Evolutionary conservation across 2,888 invertebrate genomes (phyloP).

Genomic region (Erynnis tages): DNA sequence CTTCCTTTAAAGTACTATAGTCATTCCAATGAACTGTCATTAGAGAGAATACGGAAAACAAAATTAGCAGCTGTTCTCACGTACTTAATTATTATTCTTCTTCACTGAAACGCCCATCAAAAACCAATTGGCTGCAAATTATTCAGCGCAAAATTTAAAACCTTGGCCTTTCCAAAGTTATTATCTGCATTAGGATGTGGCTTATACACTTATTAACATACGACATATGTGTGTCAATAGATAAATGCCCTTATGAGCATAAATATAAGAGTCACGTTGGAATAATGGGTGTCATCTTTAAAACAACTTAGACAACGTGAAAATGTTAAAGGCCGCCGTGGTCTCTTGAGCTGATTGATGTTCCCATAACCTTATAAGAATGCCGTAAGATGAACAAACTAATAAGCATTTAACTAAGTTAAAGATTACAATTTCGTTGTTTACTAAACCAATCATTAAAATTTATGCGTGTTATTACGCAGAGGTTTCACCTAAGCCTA

Average conservation of each 20-base stretch:
- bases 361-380: conserved; percentile 65
- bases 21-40: background rate
- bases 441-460: background rate
- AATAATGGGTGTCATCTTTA: conserved; percentile 51
- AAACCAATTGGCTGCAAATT: conserved; percentile 67
- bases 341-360: conserved; percentile 53
- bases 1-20: too few relatives aligned
- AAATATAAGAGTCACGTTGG: conserved; percentile 45
- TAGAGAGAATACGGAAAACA: background rate
- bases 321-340: conserved; percentile 60
- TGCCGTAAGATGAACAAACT: conserved; percentile 32
- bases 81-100: conserved; percentile 31
- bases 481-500: too few relatives aligned
- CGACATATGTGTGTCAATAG: conserved; percentile 32
- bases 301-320: conserved; percentile 50
- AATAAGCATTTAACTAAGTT: conserved; percentile 17
- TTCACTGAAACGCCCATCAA: conserved; percentile 59
- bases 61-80: conserved; percentile 33
- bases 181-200: conserved; percentile 53
- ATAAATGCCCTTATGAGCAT: conserved; percentile 45
- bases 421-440: conserved; percentile 1
- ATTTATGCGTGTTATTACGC: too few relatives aligned
- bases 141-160: conserved; percentile 59
- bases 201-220: conserved; percentile 55
- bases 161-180: conserved; percentile 70